Evolutionary conservation across 2,888 invertebrate genomes (phyloP).

Genomic region (Ormyrus rosae): DNA sequence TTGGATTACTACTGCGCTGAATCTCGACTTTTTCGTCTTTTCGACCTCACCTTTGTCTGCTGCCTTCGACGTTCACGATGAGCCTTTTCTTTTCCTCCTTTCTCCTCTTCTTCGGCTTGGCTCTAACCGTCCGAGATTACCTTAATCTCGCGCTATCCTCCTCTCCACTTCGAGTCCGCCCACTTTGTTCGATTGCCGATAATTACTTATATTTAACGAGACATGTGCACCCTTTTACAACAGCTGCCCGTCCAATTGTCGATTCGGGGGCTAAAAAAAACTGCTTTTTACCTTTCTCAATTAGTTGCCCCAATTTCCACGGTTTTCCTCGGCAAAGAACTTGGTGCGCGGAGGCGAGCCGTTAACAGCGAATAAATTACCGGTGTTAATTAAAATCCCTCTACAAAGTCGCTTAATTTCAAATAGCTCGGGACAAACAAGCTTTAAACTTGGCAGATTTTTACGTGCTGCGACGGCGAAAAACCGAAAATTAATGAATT

Average conservation of each 20-base stretch:
- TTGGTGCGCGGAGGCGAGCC: not conserved
- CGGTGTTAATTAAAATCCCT: not conserved
- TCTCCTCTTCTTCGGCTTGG: not conserved
- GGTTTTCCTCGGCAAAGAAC: too few species aligned
- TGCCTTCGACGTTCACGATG: not conserved
- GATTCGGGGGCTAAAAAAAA: too few species aligned
- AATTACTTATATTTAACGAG: too few species aligned
- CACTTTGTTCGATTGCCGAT: too few species aligned
- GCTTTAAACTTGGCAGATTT: not conserved
- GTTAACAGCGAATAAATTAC: not conserved
- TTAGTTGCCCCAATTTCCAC: too few species aligned
- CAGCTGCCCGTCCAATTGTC: too few species aligned
- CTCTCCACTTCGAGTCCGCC: too few species aligned
- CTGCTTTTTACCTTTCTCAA: too few species aligned
- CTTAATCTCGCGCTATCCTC: constrained; percentile 6
- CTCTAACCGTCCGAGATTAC: constrained; percentile 33
- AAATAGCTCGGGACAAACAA: too few species aligned
- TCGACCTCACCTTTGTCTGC: constrained; percentile 44
- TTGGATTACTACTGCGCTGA: constrained; percentile 63
- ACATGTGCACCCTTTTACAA: too few species aligned
- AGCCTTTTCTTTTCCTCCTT: constrained; percentile 51
- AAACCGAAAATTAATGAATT: constrained; percentile 1
- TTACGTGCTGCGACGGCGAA: not conserved
- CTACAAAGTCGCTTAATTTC: too few species aligned
- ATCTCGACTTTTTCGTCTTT: constrained; percentile 56